phyloP scores from a whole-genome alignment of 2,113 vertebrate species.

The Phalacrocorax brasilianus region DNA sequence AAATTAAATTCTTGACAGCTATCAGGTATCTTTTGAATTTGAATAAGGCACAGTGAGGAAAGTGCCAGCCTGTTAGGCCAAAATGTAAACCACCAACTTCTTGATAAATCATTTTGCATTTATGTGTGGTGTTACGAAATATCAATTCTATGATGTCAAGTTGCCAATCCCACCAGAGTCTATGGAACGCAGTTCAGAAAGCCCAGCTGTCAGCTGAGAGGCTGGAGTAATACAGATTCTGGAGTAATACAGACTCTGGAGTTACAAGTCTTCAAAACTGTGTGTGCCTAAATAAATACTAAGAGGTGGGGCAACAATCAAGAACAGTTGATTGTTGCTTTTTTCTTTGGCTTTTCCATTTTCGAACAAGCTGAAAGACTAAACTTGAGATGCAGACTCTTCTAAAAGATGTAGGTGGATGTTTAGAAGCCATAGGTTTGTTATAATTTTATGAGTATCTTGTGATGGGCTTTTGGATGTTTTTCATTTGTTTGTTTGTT shows the following conservation, averaged over 20 bases:
- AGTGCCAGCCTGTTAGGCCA: not conserved
- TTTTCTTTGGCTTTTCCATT: not conserved
- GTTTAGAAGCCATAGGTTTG: not conserved
- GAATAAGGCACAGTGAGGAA: not conserved
- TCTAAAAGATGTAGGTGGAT: not conserved
- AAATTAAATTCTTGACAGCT: not conserved
- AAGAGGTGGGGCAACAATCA: not conserved
- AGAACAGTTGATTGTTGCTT: not conserved
- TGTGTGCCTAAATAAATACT: not conserved
- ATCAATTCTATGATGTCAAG: not conserved
- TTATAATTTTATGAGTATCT: not conserved
- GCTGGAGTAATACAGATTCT: not conserved
- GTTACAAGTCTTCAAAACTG: not conserved
- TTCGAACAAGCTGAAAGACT: not conserved
- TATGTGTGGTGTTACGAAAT: not conserved
- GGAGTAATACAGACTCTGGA: not conserved
- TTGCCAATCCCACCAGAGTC: not conserved
- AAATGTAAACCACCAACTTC: not conserved
- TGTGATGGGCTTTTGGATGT: not conserved
- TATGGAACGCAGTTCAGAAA: not conserved
- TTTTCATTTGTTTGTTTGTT: not conserved
- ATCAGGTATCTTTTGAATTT: not conserved
- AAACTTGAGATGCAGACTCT: not conserved
- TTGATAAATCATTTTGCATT: not conserved
- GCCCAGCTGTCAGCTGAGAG: not conserved